phyloP scores from a whole-genome alignment of 92 coral and sea anemone genomes.

The Actinostola sp. region DNA sequence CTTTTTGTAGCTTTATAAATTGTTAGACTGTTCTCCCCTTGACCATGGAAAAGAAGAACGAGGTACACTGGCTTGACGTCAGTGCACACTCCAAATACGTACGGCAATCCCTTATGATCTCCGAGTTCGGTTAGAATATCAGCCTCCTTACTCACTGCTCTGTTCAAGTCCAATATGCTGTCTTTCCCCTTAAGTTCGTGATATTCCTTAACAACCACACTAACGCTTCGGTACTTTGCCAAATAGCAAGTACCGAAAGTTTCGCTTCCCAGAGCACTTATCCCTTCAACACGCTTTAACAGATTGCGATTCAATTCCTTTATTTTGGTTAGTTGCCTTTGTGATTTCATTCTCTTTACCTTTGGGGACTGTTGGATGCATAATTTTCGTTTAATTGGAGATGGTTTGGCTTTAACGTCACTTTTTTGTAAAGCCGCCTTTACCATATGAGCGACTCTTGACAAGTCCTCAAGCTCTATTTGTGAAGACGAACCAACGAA shows the following conservation, averaged over 20 bases:
- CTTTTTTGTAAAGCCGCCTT: not conserved
- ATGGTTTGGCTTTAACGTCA: not conserved
- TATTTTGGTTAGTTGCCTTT: not conserved
- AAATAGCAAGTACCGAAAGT: constrained; percentile 45
- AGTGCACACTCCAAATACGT: constrained; percentile 40
- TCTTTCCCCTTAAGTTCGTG: constrained; percentile 10
- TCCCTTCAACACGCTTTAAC: constrained; percentile 2
- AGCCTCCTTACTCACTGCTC: constrained; percentile 30
- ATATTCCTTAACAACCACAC: constrained; percentile 46
- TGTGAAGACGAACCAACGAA: too few relatives aligned
- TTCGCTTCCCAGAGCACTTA: constrained; percentile 35
- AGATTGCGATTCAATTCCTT: not conserved
- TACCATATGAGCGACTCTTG: not conserved
- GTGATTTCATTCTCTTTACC: not conserved
- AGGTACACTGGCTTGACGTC: constrained; percentile 23
- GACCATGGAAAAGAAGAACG: constrained; percentile 50
- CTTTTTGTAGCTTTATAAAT: constrained; percentile 43
- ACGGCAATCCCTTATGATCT: constrained; percentile 52
- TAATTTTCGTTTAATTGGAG: not conserved
- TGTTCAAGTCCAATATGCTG: not conserved
- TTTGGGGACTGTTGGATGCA: not conserved
- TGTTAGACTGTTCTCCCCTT: constrained; percentile 26
- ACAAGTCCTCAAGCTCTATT: not conserved
- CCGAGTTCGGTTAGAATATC: constrained; percentile 19
- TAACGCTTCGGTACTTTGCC: constrained; percentile 41